Conservation (phyloP, 2,888 invertebrate species). For the Pseudoips prasinana region DNA sequence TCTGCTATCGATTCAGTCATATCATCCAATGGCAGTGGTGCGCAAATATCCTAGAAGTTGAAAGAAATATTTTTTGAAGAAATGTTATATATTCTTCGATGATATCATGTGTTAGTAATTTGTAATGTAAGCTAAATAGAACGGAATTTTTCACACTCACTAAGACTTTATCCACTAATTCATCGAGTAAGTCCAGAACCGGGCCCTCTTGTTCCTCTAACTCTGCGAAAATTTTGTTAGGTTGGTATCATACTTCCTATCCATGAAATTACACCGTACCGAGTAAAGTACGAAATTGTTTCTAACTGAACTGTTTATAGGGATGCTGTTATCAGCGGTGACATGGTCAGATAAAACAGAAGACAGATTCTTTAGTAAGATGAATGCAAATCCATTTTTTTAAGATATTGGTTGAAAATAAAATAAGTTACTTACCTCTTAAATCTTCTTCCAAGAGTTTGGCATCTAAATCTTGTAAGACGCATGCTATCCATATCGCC, state of each 20-base stretch:
- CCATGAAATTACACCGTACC: too few relatives aligned
- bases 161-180: constrained; percentile 49
- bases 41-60: constrained; percentile 32
- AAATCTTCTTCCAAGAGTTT: constrained; percentile 58
- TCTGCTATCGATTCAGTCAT: not conserved
- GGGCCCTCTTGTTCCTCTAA: constrained; percentile 66
- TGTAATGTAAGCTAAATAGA: not conserved
- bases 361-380: too few relatives aligned
- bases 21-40: constrained; percentile 6
- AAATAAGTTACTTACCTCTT: too few relatives aligned
- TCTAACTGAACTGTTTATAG: too few relatives aligned
- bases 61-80: not conserved
- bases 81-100: too few relatives aligned
- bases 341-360: too few relatives aligned
- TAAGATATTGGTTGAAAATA: too few relatives aligned
- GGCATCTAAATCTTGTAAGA: constrained; percentile 51
- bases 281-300: too few relatives aligned
- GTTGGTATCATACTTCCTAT: too few relatives aligned
- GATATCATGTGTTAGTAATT: too few relatives aligned
- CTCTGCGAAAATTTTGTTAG: constrained; percentile 57
- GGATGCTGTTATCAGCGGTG: too few relatives aligned
- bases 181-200: constrained; percentile 60
- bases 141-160: constrained; percentile 39
- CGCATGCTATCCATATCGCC: constrained; percentile 57
- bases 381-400: too few relatives aligned